A percentile compares a stretch with the other conserved stretches of the same genome.
Conservation (phyloP, 64 coral and sea anemone species). For the Montipora cactus region DNA sequence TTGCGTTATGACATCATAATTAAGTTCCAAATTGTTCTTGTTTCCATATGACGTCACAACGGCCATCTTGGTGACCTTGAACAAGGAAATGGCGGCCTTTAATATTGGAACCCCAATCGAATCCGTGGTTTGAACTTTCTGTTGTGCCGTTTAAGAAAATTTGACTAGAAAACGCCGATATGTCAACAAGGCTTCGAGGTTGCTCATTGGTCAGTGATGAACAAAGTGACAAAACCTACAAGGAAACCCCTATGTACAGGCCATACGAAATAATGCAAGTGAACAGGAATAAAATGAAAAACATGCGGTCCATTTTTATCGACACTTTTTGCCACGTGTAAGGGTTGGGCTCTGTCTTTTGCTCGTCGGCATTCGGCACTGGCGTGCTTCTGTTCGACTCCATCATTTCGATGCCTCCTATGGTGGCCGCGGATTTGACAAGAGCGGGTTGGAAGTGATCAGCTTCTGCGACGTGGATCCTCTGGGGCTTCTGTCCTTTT, state of each 20-base stretch:
- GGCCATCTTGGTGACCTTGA: no score
- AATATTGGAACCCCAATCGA: no score
- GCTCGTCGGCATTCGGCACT: no score
- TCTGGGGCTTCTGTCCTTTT: background rate
- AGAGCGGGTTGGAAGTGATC: background rate
- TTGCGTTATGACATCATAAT: no score
- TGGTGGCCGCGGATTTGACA: background rate
- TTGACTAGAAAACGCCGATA: no score
- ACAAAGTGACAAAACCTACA: background rate
- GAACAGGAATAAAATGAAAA: slow-evolving; percentile 27
- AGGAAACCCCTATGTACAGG: background rate
- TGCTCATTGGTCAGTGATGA: background rate
- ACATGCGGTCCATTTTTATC: background rate
- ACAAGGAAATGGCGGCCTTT: no score
- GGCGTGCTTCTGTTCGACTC: background rate
- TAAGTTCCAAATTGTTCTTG: no score
- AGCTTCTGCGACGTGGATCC: background rate
- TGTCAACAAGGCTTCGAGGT: background rate
- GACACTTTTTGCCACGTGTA: slow-evolving; percentile 49
- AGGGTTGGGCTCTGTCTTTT: background rate
- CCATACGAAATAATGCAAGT: background rate
- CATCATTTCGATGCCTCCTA: background rate
- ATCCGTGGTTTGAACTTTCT: no score
- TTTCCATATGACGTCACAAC: no score
- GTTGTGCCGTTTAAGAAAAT: no score